Percentiles rank a stretch among this genome's conserved stretches.
Evolutionary conservation across 2,113 vertebrate species (phyloP).

Genomic region (Trichechus manatus): DNA sequence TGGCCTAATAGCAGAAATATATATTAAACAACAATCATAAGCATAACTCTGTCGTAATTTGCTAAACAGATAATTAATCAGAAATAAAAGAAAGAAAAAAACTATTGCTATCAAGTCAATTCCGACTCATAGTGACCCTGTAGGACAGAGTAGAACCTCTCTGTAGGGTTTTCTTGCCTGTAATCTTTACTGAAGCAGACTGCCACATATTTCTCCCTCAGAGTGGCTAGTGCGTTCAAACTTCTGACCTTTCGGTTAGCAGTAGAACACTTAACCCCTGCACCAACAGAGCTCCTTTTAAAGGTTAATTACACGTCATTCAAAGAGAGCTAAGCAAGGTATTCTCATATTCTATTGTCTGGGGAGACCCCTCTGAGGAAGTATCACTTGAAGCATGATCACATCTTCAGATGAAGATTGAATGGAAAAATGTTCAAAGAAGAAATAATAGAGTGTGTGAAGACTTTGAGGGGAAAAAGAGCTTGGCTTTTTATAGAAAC

Average conservation of each 20-base stretch:
- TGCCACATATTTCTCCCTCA: too few species aligned
- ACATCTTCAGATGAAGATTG: not conserved
- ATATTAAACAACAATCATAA: not conserved
- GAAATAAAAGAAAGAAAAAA: too few species aligned
- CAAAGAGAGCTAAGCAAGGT: not conserved
- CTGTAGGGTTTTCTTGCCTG: too few species aligned
- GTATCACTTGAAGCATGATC: not conserved
- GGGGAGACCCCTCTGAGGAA: not conserved
- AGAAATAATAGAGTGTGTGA: not conserved
- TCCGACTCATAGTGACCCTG: too few species aligned
- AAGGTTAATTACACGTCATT: not conserved
- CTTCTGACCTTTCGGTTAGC: too few species aligned
- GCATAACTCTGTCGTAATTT: not conserved
- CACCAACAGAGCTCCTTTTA: not conserved
- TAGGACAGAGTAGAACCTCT: too few species aligned
- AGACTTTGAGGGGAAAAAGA: not conserved
- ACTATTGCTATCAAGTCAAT: too few species aligned
- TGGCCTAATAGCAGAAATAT: not conserved
- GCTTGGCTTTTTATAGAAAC: not conserved
- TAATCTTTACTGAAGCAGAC: too few species aligned
- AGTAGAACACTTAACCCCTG: too few species aligned
- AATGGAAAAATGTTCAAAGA: not conserved
- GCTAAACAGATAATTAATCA: not conserved
- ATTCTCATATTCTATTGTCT: not conserved
- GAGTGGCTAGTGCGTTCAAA: too few species aligned